Base-by-base conservation (phyloP, 1,140 invertebrate genomes). In the Pachypeltis micranthus region DNA sequence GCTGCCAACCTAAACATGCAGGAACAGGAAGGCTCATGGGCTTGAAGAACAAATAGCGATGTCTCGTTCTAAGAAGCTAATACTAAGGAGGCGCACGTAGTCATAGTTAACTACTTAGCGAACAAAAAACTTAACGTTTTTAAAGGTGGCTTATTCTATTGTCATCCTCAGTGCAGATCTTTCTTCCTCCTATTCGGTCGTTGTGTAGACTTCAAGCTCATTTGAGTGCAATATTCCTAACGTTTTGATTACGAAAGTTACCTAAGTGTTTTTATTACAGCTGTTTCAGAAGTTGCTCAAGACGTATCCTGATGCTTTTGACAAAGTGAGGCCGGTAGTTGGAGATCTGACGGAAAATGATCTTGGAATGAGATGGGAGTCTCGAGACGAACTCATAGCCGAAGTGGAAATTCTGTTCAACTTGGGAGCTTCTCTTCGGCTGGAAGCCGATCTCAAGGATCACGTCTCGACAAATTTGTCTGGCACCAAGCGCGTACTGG, bases 371-470 rank as follows among this genome's bases (percentile, higher is more conserved):
- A 86, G 91, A 1, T 70, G 88, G 2, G 79, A 76, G 16, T 72
- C 78, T 0, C 73, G 77, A 0, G 73, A 78, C 16, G 68, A 78
- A 1, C 68, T 81, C 61, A 61, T 72, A 57, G 76, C 96, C 7
- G 74, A 77, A 26, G 86, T 93, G 26, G 77, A 86, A 3, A 79
- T 96, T 55, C 87, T 97, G 0, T 95, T 94, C 73, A 93, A 98
- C 73, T 88, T 86, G 65, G 94, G 93, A 0, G 94, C 94, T 2
- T 94, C 91, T 1, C 81, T 90, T 0, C 80, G 79, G 39, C 72
- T 89, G 61, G 86, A 89, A 70, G 82, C 85, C 0, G 83, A 82
- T 62, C 74, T 89, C 1, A 86, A 83, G 61, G 83, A 85, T 66
- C 83, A 85, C 1, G 74, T 88, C 16, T 78, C 82, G 59, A 83